Evolutionary conservation across 2,113 vertebrate genomes (phyloP).

Genomic region (Siniperca knerii): DNA sequence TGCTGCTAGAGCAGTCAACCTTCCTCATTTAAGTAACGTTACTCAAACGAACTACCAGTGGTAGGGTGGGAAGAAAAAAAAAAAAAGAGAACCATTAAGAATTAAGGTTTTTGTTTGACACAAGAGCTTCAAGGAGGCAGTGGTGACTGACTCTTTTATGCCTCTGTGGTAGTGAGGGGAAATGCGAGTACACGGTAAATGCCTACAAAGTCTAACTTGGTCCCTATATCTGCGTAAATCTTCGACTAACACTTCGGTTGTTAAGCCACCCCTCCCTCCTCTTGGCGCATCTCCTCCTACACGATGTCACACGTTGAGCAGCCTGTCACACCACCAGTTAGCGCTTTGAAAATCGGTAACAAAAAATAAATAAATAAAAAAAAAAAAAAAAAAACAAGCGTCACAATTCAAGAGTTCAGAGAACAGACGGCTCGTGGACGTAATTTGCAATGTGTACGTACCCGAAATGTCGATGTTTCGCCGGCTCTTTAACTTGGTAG

Average conservation of each 20-base stretch:
- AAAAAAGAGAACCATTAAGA: not conserved
- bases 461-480: conserved; percentile 46
- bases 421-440: not conserved
- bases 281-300: conserved; percentile 39
- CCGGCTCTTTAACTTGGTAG: conserved; percentile 14
- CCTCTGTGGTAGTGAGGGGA: not conserved
- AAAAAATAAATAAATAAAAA: no score
- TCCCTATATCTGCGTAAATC: conserved; percentile 6
- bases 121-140: not conserved
- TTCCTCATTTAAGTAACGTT: not conserved
- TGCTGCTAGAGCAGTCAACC: not conserved
- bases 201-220: not conserved
- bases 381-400: no score
- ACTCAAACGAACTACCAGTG: not conserved
- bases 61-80: not conserved
- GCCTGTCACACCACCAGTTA: conserved; percentile 11
- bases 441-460: conserved; percentile 39
- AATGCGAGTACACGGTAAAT: not conserved
- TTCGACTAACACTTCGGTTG: not conserved
- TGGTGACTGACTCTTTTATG: not conserved
- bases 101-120: not conserved
- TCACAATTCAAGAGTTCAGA: fast-evolving
- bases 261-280: conserved; percentile 12
- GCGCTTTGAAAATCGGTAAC: not conserved
- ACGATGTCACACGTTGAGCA: conserved; percentile 28